Evolutionary conservation across 2,113 vertebrate species (phyloP).

Genomic region (Erythrocercus mccallii): DNA sequence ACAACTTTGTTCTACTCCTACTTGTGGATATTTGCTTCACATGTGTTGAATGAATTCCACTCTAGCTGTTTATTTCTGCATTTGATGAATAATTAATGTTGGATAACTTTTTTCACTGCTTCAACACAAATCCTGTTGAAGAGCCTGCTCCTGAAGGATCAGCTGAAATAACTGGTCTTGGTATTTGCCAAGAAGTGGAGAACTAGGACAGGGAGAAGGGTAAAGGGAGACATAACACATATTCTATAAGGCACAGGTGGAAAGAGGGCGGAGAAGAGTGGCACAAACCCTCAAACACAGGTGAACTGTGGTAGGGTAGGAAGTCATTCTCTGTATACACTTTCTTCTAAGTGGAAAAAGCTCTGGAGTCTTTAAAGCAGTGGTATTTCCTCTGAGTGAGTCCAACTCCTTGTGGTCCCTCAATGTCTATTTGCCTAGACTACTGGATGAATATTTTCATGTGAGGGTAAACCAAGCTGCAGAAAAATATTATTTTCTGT

Average conservation of each 20-base stretch:
- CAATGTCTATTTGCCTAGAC: neutral
- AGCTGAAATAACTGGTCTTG: neutral
- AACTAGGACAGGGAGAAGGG: neutral
- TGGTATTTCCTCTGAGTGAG: neutral
- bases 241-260: neutral
- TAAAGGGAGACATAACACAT: neutral
- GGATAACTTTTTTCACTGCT: neutral
- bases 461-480: neutral
- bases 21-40: neutral
- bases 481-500: neutral
- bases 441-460: neutral
- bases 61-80: slow-evolving; percentile 7
- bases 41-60: neutral
- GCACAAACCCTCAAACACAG: neutral
- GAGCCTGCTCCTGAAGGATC: neutral
- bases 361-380: neutral
- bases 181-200: neutral
- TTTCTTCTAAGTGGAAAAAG: neutral
- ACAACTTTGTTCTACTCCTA: neutral
- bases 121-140: neutral
- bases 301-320: neutral
- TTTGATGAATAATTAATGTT: neutral
- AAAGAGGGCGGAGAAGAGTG: neutral
- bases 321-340: neutral
- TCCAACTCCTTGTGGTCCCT: neutral